Base-by-base conservation (phyloP, 2,113 vertebrate genomes). In the Mormyrus iriodes region DNA sequence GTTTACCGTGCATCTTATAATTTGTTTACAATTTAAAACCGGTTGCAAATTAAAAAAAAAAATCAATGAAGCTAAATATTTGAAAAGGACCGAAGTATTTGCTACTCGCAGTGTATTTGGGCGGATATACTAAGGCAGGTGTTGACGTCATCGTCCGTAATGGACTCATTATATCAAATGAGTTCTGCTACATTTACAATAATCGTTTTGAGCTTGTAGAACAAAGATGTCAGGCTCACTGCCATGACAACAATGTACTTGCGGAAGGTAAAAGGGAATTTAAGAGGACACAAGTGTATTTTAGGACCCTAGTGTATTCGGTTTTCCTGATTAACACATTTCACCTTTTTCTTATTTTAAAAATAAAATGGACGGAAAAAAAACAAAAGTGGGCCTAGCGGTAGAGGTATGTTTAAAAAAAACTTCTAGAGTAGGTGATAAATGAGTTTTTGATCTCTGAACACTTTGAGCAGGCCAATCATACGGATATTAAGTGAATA, bases 161-260 rank as follows among this genome's bases (percentile, higher is more conserved):
- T 86, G 85, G 85, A 52, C 85, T 86, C 85, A 86, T 86, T 86
- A 86, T 86, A 86, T 86, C 85, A 86, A 86, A 86, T 86, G 85
- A 86, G 85, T 53, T 53, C 85, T 53, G 85, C 85, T 53, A 48
- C 49, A 86, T 86, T 86, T 86, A 39, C 85, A 86, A 48, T 86
- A 86, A 86, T 86, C 49, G 48, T 86, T 86, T 21, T 86, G 85
- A 86, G 85, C 49, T 53, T 39, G 85, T 53, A 73, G 87, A 73
- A 69, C 87, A 88, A 49, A 69, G 42, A 52, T 79, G 48, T 39
- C 27, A 51, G 46, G 48, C 87, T 39, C 65, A 88, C 46, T 88
- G 61, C 48, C 48, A 79, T 88, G 65, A 88, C 27, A 73, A 88
- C 61, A 79, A 21, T 52, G 46, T 52, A 51, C 65, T 88, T 46